Conservation (phyloP, 2,888 invertebrate species). For the Athetis lepigone region DNA sequence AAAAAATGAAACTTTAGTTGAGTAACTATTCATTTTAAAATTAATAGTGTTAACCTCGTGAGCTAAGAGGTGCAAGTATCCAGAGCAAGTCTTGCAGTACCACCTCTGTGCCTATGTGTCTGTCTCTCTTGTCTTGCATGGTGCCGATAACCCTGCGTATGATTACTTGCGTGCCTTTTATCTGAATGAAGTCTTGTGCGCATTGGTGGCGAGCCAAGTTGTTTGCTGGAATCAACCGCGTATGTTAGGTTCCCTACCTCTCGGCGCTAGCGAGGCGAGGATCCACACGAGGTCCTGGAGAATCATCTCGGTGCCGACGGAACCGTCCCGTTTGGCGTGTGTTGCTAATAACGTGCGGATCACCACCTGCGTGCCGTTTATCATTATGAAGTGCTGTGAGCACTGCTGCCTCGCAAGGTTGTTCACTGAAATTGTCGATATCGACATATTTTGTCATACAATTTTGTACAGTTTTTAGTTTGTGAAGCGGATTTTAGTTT, state of each 20-base stretch:
- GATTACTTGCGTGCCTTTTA: constrained; percentile 88
- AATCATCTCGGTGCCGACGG: constrained; percentile 88
- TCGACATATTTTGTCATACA: constrained; percentile 58
- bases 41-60: constrained; percentile 80
- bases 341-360: constrained; percentile 89
- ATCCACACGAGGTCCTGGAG: constrained; percentile 91
- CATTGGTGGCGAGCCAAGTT: constrained; percentile 84
- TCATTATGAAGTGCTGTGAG: constrained; percentile 87
- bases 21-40: constrained; percentile 33
- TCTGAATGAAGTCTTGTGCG: constrained; percentile 84
- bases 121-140: constrained; percentile 86
- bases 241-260: constrained; percentile 80
- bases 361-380: constrained; percentile 90
- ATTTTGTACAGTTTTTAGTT: constrained; percentile 30
- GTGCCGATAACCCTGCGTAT: constrained; percentile 86
- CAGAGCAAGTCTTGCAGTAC: constrained; percentile 90
- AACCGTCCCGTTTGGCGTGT: constrained; percentile 88
- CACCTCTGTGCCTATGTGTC: constrained; percentile 82
- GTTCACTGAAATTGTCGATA: constrained; percentile 86
- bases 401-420: constrained; percentile 88
- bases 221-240: constrained; percentile 82
- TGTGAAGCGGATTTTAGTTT: constrained; percentile 10
- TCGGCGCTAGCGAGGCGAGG: constrained; percentile 90
- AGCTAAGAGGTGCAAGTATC: constrained; percentile 89
- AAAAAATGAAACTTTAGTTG: not conserved